These are phyloP conservation scores for Sinhomidia bicolor DNA, from an alignment of 2,888 invertebrate species.

Conservation along the genomic window DNA sequence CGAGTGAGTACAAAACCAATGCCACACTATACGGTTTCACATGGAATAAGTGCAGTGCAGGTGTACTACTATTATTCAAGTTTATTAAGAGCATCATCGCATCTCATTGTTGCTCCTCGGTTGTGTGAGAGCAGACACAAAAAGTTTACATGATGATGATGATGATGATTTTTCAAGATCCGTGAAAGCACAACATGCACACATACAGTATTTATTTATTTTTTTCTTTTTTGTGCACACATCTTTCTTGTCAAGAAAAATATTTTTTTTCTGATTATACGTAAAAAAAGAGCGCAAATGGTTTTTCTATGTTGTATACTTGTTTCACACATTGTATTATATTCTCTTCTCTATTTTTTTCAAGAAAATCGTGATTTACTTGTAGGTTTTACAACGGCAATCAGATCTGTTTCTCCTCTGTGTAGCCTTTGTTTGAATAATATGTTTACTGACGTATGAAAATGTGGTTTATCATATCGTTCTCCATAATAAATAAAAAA, in stretches of 20 bases:
- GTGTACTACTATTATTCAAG: constrained; percentile 44
- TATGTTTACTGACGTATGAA: constrained; percentile 22
- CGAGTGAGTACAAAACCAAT: constrained; percentile 27
- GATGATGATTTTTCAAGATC: constrained; percentile 39
- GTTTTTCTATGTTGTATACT: constrained; percentile 30
- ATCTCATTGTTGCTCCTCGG: background rate
- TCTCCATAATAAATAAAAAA: constrained; percentile 5
- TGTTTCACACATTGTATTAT: constrained; percentile 70
- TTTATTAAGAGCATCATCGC: constrained; percentile 12
- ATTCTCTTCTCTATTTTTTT: constrained; percentile 24
- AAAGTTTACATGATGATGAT: background rate
- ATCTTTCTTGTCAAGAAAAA: constrained; percentile 58
- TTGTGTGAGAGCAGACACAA: background rate
- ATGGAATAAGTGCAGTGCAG: constrained; percentile 54
- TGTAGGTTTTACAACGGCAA: constrained; percentile 70
- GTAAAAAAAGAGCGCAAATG: constrained; percentile 37
- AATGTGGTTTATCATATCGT: constrained; percentile 8
- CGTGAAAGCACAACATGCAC: constrained; percentile 62
- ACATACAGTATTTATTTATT: constrained; percentile 36
- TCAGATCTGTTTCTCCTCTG: constrained; percentile 69
- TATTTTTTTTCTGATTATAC: constrained; percentile 32
- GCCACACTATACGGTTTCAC: background rate
- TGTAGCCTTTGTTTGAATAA: constrained; percentile 38
- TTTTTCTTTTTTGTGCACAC: constrained; percentile 38
- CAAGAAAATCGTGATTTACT: constrained; percentile 68